Evolutionary conservation across 2,888 invertebrate species (phyloP).

Genomic region (Tenthredo scrophulariae): DNA sequence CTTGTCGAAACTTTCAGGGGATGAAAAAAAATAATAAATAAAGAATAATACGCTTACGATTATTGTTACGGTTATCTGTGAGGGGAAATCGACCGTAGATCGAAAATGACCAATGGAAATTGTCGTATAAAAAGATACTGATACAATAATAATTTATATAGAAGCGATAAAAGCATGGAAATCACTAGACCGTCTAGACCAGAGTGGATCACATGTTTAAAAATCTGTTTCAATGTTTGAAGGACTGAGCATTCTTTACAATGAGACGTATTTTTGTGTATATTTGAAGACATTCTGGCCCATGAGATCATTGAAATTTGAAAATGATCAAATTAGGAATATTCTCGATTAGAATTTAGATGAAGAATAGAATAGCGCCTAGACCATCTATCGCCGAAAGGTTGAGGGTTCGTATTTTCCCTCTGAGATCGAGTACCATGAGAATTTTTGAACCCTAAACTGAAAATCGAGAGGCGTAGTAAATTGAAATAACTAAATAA

Average conservation of each 20-base stretch:
- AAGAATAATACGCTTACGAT: slow-evolving; percentile 17
- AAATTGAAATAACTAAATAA: background rate
- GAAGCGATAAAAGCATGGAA: background rate
- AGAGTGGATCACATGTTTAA: background rate
- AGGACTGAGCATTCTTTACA: too few relatives aligned
- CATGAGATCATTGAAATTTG: too few relatives aligned
- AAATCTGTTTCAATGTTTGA: background rate
- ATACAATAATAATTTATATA: background rate
- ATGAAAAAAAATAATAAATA: background rate
- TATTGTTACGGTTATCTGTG: slow-evolving; percentile 21
- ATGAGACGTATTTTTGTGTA: too few relatives aligned
- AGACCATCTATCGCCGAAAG: background rate
- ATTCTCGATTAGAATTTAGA: background rate
- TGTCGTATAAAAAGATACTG: slow-evolving; percentile 8
- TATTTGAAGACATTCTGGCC: too few relatives aligned
- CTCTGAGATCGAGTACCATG: background rate
- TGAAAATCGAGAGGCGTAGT: background rate
- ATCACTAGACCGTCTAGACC: too few relatives aligned
- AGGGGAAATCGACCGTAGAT: background rate
- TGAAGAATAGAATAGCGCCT: background rate
- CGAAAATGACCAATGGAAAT: slow-evolving; percentile 5
- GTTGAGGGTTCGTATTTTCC: background rate
- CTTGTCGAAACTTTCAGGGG: slow-evolving; percentile 7
- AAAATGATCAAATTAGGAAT: too few relatives aligned
- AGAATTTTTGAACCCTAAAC: background rate